These are phyloP conservation scores for Papilio aristodemus DNA, from an alignment of 1,140 invertebrate species.

Conservation along the genomic window DNA sequence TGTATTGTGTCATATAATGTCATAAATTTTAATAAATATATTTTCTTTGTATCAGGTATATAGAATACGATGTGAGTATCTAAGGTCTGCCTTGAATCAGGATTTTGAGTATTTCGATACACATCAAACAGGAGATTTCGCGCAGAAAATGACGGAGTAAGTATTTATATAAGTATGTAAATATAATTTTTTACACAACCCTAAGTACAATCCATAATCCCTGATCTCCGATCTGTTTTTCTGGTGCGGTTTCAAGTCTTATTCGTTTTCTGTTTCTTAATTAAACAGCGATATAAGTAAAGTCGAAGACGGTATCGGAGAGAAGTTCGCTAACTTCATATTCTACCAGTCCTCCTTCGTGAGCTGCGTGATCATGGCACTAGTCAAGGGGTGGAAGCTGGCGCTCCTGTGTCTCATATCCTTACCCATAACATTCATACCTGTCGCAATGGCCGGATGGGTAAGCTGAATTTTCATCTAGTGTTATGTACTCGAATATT, in stretches of 20 bases:
- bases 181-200: no score
- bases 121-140: constrained; percentile 89
- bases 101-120: constrained; percentile 92
- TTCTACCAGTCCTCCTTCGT: constrained; percentile 85
- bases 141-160: constrained; percentile 90
- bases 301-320: constrained; percentile 92
- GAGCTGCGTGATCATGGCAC: constrained; percentile 84
- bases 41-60: constrained; percentile 68
- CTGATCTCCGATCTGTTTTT: no score
- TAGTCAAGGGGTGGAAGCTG: constrained; percentile 89
- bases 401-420: constrained; percentile 88
- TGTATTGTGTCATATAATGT: no score
- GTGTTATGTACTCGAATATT: constrained; percentile 10
- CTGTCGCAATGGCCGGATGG: constrained; percentile 71
- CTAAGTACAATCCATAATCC: no score
- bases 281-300: constrained; percentile 89
- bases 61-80: constrained; percentile 81
- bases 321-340: constrained; percentile 90
- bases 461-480: constrained; percentile 38
- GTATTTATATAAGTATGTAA: constrained; percentile 44
- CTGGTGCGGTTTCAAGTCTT: no score
- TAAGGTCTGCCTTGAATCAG: constrained; percentile 82
- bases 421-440: constrained; percentile 84
- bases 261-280: no score
- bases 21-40: no score